Evolutionary conservation across 2,888 invertebrate species (phyloP), one percentile per base, ranked within the genome.

Genomic region (Corbicula japonica): DNA sequence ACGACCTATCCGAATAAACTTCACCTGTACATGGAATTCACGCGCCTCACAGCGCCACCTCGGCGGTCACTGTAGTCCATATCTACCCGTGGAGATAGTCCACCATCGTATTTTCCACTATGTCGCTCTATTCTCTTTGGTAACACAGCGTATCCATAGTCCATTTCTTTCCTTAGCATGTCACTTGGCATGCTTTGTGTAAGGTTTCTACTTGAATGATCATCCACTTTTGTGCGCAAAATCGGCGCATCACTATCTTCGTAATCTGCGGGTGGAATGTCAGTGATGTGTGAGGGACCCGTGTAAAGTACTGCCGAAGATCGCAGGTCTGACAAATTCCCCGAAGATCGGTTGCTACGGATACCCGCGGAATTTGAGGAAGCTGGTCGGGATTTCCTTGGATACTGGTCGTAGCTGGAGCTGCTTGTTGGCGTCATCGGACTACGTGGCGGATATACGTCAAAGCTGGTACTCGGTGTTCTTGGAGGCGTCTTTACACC

Each of bases 1-100:
- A n/a, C n/a, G n/a, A n/a, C n/a, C n/a, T n/a, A n/a, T n/a, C n/a
- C n/a, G n/a, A n/a, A n/a, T n/a, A n/a, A n/a, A n/a, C n/a, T 73
- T 86, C 82, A 86, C 72, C 85, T 86, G 52, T 88, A 85, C 86
- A 87, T 84, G 12, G 90, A 88, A 61, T 88, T 85, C 21, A 83
- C 83, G 15, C 87, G 83, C 28, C 88, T 81, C 0, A 86, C 76
- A 12, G 71, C 79, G 21, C 62, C 54, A 12, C 69, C 76, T n/a
- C 73, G 73, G 18, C 68, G 62, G 0, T 62, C 77, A 41, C 61
- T 68, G 35, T 73, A 76, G 35, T 74, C 70, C 74, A 71, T 77
- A 65, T 78, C 78, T 23, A 78, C 75, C 1, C 82, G 77, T 10
- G 86, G 82, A 1, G 83, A 72, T 23, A 80, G 71, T 32, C 66